Evolutionary conservation across 2,113 vertebrate species (phyloP).

Genomic region (Falcunculus frontatus): DNA sequence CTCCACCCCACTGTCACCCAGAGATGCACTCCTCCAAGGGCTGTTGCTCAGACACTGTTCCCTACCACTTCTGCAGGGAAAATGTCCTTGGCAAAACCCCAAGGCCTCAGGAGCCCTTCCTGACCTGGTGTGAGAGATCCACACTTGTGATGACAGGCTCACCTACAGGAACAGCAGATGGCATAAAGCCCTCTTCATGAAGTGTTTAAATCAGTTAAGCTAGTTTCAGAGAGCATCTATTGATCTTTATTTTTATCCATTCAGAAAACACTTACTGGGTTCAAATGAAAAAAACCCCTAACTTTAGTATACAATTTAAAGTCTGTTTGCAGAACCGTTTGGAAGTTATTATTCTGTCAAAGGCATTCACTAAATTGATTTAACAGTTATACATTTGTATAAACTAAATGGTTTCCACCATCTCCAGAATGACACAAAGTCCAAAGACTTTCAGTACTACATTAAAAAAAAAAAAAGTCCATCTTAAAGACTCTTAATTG

Average conservation of each 20-base stretch:
- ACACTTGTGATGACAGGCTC: rapidly evolving
- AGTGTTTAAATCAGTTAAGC: neutral
- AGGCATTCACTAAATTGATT: neutral
- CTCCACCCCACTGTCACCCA: neutral
- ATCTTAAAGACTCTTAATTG: neutral
- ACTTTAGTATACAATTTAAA: neutral
- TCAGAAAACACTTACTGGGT: neutral
- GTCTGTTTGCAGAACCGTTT: neutral
- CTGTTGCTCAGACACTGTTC: rapidly evolving
- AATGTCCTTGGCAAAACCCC: neutral
- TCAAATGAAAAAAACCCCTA: neutral
- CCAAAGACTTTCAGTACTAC: neutral
- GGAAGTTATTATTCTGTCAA: neutral
- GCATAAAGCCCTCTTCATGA: neutral
- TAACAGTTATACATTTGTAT: neutral
- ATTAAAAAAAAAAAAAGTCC: neutral
- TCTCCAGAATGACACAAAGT: neutral
- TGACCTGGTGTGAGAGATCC: neutral
- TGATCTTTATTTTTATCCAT: rapidly evolving
- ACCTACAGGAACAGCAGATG: rapidly evolving
- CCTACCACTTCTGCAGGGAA: rapidly evolving
- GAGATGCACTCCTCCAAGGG: rapidly evolving
- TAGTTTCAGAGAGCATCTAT: neutral
- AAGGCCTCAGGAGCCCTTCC: neutral
- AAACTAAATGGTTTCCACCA: neutral